A percentile compares a stretch with the other conserved stretches of the same genome.
Evolutionary conservation across 2,888 invertebrate genomes (phyloP).

Genomic region (Eutolmus rufibarbis): DNA sequence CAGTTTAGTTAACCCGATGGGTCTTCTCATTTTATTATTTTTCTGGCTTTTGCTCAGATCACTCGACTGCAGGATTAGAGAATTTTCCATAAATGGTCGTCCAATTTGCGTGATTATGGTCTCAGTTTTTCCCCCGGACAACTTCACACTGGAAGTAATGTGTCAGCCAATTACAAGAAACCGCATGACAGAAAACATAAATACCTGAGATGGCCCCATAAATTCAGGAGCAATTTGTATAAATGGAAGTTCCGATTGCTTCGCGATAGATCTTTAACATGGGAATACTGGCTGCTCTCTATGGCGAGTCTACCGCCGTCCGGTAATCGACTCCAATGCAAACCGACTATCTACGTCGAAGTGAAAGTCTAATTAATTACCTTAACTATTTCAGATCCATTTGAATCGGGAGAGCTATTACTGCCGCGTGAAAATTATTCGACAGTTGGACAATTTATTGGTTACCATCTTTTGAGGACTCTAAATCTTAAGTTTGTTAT

Average conservation of each 20-base stretch:
- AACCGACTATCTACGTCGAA: not conserved
- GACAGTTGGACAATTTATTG: not conserved
- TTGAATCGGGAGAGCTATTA: conserved; percentile 6
- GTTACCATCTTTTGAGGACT: not conserved
- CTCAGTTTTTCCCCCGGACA: conserved; percentile 41
- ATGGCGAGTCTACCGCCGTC: not conserved
- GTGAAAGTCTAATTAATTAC: conserved; percentile 40
- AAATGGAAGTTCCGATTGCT: conserved; percentile 43
- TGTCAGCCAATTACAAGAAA: conserved; percentile 46
- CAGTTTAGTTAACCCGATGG: not conserved
- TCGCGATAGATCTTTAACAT: conserved; percentile 29
- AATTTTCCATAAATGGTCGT: conserved; percentile 46
- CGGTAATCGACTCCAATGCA: not conserved
- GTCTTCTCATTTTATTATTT: conserved; percentile 12
- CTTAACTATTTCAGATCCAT: not conserved
- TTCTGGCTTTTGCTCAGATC: not conserved
- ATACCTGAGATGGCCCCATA: conserved; percentile 46
- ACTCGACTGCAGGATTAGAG: conserved; percentile 40
- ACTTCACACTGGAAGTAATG: conserved; percentile 46
- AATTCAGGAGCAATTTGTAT: conserved; percentile 47
- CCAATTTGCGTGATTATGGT: conserved; percentile 48
- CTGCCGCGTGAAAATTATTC: not conserved
- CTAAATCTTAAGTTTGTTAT: not conserved
- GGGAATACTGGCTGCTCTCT: not conserved
- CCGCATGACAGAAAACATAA: conserved; percentile 44